Conservation (phyloP, 2,888 invertebrate genomes). For the Lydus trimaculatus region DNA sequence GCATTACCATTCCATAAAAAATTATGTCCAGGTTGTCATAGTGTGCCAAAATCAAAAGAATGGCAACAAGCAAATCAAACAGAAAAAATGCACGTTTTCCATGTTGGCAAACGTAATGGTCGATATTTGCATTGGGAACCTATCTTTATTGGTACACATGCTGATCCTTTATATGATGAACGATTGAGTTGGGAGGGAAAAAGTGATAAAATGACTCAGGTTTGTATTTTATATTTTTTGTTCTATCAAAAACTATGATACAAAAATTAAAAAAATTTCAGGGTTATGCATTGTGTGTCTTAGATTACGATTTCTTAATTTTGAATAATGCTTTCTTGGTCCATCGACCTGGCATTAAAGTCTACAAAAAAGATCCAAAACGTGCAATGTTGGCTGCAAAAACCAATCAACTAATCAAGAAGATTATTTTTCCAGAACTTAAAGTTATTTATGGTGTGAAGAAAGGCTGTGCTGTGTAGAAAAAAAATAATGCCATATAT, state of each 20-base stretch:
- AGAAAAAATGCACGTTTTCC: constrained; percentile 78
- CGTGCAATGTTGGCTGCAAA: constrained; percentile 78
- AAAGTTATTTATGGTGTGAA: constrained; percentile 83
- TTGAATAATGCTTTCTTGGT: constrained; percentile 92
- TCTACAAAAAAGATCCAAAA: constrained; percentile 79
- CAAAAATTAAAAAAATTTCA: constrained; percentile 56
- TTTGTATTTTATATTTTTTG: constrained; percentile 53
- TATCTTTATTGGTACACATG: constrained; percentile 89
- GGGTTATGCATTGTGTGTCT: constrained; percentile 90
- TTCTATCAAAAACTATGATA: background rate
- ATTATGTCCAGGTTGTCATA: constrained; percentile 88
- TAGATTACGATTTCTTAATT: constrained; percentile 92
- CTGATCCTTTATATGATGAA: constrained; percentile 89
- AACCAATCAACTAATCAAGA: constrained; percentile 79
- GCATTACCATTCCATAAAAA: constrained; percentile 93
- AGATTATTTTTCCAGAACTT: constrained; percentile 84
- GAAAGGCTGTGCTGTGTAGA: constrained; percentile 79
- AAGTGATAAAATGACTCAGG: constrained; percentile 96
- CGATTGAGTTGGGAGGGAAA: constrained; percentile 94
- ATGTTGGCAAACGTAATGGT: constrained; percentile 82
- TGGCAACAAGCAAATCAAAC: constrained; percentile 81
- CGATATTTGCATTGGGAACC: constrained; percentile 90
- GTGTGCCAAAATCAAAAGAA: constrained; percentile 83
- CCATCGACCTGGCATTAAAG: constrained; percentile 91
- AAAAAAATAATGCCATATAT: constrained; percentile 31